These are phyloP conservation scores for Sphaeramia orbicularis DNA, from an alignment of 2,797 vertebrate genomes.

Conservation along the genomic window DNA sequence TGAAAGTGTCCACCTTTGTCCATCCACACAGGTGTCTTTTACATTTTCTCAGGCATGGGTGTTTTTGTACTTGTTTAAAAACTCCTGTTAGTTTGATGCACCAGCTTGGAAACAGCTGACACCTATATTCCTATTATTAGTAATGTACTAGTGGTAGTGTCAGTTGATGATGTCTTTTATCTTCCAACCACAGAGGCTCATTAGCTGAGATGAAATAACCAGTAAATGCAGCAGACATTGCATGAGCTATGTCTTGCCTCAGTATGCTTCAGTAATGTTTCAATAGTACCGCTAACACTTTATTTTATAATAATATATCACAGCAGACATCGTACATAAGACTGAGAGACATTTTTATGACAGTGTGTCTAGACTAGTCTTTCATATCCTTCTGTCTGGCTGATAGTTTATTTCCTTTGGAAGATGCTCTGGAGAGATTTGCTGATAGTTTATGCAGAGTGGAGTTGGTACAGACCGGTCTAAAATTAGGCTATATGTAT, in stretches of 20 bases:
- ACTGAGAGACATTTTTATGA: conserved; percentile 27
- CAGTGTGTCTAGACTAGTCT: conserved; percentile 27
- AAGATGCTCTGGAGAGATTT: conserved; percentile 45
- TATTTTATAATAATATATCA: conserved; percentile 14
- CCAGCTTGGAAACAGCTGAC: conserved; percentile 9
- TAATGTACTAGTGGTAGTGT: not conserved
- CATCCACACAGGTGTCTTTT: conserved; percentile 17
- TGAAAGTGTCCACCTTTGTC: not conserved
- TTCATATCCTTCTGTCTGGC: conserved; percentile 33
- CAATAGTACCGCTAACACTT: conserved; percentile 6
- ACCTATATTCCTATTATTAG: conserved; percentile 17
- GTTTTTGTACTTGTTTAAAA: conserved; percentile 26
- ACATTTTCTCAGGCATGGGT: conserved; percentile 20
- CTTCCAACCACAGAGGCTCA: conserved; percentile 19
- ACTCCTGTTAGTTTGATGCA: conserved; percentile 19
- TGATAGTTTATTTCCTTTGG: conserved; percentile 36
- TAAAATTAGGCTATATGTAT: conserved; percentile 47
- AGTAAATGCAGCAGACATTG: not conserved
- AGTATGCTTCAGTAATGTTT: not conserved
- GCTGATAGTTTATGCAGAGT: conserved; percentile 63
- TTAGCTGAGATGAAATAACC: conserved; percentile 1
- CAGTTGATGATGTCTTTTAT: conserved; percentile 6
- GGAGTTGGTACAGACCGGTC: conserved; percentile 37
- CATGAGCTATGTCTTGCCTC: not conserved
- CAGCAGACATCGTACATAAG: conserved; percentile 3